Evolutionary conservation across 2,113 vertebrate genomes (phyloP).

Genomic region (Aleadryas rufinucha): DNA sequence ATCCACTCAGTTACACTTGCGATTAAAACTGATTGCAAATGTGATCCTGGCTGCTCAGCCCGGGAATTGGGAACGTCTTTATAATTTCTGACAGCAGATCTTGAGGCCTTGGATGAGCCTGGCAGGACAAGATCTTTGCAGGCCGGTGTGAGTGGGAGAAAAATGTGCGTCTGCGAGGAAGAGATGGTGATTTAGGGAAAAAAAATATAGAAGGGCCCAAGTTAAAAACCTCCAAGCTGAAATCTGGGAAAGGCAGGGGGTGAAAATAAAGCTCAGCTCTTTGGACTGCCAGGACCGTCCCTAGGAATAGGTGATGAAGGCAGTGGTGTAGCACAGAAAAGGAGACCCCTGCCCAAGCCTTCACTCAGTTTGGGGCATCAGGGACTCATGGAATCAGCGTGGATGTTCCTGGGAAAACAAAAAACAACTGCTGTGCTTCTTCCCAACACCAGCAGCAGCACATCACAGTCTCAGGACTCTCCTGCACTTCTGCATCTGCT

Average conservation of each 20-base stretch:
- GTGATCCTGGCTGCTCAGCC: conserved; percentile 31
- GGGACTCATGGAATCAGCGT: background rate
- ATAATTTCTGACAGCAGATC: conserved; percentile 54
- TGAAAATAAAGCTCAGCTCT: background rate
- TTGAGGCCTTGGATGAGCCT: background rate
- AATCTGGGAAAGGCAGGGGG: background rate
- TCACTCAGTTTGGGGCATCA: background rate
- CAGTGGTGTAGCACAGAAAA: background rate
- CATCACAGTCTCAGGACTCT: background rate
- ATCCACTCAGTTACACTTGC: conserved; percentile 52
- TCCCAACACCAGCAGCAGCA: background rate
- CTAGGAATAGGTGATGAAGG: background rate
- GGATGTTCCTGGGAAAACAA: background rate
- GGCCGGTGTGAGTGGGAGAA: accelerated
- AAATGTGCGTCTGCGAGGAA: background rate
- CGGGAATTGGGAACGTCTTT: conserved; percentile 42
- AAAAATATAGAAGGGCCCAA: background rate
- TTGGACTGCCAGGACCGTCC: background rate
- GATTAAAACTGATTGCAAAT: conserved; percentile 69
- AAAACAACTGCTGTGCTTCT: background rate
- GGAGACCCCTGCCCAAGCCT: background rate
- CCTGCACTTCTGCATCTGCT: background rate
- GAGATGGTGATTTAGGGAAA: background rate
- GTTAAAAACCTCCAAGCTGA: background rate
- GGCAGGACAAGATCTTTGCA: background rate